Conservation (phyloP, 2,113 vertebrate species). For the Cinclus cinclus region DNA sequence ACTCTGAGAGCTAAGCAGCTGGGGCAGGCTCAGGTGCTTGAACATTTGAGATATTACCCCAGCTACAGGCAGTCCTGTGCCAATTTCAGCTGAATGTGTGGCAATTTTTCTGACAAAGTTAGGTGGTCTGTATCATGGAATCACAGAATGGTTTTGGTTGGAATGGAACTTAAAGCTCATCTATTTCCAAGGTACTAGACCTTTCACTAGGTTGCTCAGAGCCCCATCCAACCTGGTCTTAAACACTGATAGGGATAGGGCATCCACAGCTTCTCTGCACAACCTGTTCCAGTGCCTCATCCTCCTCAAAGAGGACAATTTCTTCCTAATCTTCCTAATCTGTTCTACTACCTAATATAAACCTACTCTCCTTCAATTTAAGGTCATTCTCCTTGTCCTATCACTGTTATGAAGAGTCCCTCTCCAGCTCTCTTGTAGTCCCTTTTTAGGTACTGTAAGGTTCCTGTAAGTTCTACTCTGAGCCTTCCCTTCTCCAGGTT, state of each 20-base stretch:
- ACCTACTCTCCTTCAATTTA: neutral
- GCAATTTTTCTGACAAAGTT: neutral
- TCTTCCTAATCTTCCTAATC: neutral
- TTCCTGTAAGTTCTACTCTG: neutral
- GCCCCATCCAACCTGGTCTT: neutral
- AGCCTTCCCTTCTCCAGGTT: neutral
- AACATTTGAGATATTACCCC: too few relatives aligned
- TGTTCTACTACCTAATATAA: neutral
- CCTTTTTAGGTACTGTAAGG: neutral
- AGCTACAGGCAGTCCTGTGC: neutral
- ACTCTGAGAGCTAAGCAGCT: neutral
- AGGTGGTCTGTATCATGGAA: neutral
- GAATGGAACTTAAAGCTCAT: neutral
- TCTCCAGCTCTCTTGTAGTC: neutral
- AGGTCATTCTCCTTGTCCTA: neutral
- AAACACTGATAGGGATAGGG: neutral
- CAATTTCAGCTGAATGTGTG: accelerated
- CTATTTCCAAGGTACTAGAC: neutral
- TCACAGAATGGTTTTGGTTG: neutral
- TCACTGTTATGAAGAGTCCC: neutral
- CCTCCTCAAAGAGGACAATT: neutral
- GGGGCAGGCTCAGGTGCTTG: neutral
- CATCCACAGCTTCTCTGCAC: neutral
- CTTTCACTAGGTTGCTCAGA: neutral
- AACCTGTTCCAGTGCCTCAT: neutral